A percentile compares a stretch with the other conserved stretches of the same genome.
These are phyloP conservation scores for Poecilobothrus nobilitatus DNA, from an alignment of 2,888 invertebrate genomes.

Conservation along the genomic window DNA sequence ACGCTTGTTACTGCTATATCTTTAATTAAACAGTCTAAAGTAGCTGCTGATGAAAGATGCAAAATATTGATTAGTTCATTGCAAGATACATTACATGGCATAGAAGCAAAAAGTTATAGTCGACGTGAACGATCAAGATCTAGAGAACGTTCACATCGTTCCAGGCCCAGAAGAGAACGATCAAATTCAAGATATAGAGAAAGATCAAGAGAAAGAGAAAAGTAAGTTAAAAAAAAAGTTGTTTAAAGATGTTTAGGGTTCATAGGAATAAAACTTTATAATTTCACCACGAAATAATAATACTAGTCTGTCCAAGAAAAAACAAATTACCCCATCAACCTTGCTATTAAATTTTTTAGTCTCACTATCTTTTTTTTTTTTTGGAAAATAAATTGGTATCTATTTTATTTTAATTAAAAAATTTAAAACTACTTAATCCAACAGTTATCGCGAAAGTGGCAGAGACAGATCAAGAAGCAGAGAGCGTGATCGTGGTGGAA, in stretches of 20 bases:
- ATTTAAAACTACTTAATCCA: constrained; percentile 34
- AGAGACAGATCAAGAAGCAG: constrained; percentile 71
- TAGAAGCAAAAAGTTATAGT: constrained; percentile 95
- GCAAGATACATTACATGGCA: constrained; percentile 93
- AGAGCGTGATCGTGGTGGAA: constrained; percentile 47
- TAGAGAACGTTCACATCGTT: constrained; percentile 45
- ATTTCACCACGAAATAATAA: too few relatives aligned
- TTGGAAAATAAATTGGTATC: too few relatives aligned
- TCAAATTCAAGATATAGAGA: constrained; percentile 58
- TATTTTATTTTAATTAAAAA: too few relatives aligned
- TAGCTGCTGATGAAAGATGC: constrained; percentile 80
- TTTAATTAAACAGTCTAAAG: constrained; percentile 94
- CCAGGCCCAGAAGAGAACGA: constrained; percentile 42
- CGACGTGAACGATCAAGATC: constrained; percentile 54
- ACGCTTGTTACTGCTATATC: constrained; percentile 98
- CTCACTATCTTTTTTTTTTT: too few relatives aligned
- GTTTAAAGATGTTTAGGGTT: too few relatives aligned
- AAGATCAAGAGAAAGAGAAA: constrained; percentile 60
- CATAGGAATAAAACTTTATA: too few relatives aligned
- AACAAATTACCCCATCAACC: too few relatives aligned
- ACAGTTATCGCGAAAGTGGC: constrained; percentile 45
- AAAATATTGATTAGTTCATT: constrained; percentile 94
- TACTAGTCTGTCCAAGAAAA: too few relatives aligned
- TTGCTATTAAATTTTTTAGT: too few relatives aligned
- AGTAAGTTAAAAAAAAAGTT: neutral